phyloP scores from a whole-genome alignment of 1,140 invertebrate species.

The Cyclargus thomasi region DNA sequence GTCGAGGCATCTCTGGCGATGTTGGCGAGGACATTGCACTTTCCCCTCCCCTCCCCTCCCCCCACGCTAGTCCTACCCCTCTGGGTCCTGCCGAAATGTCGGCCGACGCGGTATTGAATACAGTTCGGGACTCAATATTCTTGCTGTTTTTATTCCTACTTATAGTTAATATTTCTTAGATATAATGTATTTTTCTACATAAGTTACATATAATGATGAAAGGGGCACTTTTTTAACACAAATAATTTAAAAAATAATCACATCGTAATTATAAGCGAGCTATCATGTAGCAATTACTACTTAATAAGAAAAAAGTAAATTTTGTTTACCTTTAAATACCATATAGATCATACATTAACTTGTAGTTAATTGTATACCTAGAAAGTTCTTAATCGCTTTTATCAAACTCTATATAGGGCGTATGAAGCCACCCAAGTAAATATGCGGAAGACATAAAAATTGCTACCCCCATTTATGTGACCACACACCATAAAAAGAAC shows the following conservation, averaged over 20 bases:
- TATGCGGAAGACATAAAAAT: not conserved
- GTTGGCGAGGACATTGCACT: conserved; percentile 74
- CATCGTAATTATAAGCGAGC: no score
- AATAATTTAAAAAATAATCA: no score
- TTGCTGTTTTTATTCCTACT: not conserved
- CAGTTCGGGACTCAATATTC: not conserved
- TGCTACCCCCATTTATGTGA: not conserved
- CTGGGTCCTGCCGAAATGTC: conserved; percentile 61
- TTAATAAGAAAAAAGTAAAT: no score
- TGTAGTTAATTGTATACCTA: no score
- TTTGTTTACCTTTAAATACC: no score
- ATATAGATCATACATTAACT: no score
- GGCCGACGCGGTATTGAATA: conserved; percentile 36
- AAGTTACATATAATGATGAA: no score
- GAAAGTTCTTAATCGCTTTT: no score
- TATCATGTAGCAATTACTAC: no score
- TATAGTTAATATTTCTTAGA: not conserved
- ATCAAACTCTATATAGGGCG: not conserved
- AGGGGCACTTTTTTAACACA: no score
- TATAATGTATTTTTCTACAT: no score
- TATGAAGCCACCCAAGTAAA: conserved; percentile 3
- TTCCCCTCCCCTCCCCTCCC: conserved; percentile 42
- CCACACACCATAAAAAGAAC: conserved; percentile 2
- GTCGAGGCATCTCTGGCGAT: conserved; percentile 56
- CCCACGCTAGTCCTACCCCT: conserved; percentile 50